Evolutionary conservation across 1,140 invertebrate genomes (phyloP), one percentile per base, ranked within the genome.

Genomic region (Drosophila burlai): DNA sequence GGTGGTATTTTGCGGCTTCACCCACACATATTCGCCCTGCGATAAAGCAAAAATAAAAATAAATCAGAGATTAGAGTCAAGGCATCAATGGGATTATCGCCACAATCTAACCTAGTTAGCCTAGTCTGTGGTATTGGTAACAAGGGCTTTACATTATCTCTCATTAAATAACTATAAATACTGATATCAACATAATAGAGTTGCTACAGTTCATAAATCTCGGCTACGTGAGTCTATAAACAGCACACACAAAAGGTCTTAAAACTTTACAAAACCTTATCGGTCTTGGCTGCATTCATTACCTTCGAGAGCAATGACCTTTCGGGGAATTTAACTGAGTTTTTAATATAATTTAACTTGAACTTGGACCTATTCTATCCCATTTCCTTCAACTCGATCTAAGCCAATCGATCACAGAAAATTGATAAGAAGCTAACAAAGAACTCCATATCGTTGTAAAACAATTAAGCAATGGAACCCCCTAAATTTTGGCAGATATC

Each of bases 21-120:
- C 95, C 97, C 98, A 98, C 71, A 98, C 96, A 93, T 97, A 95
- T 92, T 98, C 97, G 82, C 97, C 96, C 97, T 96, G 68, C 11
- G 13, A 72, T 50, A n/a, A 62, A 65, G 21, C n/a, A 21, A 21
- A 13, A 57, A 49, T 24, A 31, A 31, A 9, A 31, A 55, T 38
- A 55, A 55, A 57, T 40, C 11, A 40, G 9, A 59, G 34, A 71
- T 71, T 78, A 45, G 31, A 38, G 31, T 49, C 34, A 59, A 11
- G 18, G 43, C n/a, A 24, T 52, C 31, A 52, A 38, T 61, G 54
- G 45, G 57, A 61, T 61, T 73, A 43, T 50, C 67, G 9, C 0
- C 10, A 24, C 3, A 73, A 71, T 68, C 49, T 21, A 52, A 64
- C 45, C 65, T n/a, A 65, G 24, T 46, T 63, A 54, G 4, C n/a